A percentile compares a stretch with the other conserved stretches of the same genome.
phyloP scores from a whole-genome alignment of 2,888 invertebrate genomes.

The Eumerus sabulonum region DNA sequence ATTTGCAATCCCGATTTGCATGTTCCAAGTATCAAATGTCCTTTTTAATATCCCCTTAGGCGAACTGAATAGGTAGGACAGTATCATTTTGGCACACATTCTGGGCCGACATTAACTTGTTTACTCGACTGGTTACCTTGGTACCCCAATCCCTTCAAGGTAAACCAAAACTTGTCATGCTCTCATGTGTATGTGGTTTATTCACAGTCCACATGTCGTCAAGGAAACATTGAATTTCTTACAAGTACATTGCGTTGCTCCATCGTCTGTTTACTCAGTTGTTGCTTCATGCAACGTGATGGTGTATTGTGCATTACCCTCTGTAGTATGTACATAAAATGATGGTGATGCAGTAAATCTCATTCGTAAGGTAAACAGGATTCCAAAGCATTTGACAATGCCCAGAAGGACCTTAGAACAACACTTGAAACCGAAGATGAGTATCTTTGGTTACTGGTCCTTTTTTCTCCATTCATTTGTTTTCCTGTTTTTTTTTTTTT shows the following conservation, averaged over 20 bases:
- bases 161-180: slow-evolving; percentile 2
- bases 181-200: too few species aligned
- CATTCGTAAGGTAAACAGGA: slow-evolving; percentile 58
- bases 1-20: slow-evolving; percentile 16
- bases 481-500: slow-evolving; percentile 7
- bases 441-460: slow-evolving; percentile 36
- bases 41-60: slow-evolving; percentile 16
- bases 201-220: slow-evolving; percentile 3
- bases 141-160: neutral
- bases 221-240: neutral
- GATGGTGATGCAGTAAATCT: slow-evolving; percentile 24
- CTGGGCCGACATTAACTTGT: slow-evolving; percentile 1
- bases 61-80: slow-evolving; percentile 40
- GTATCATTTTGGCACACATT: slow-evolving; percentile 36
- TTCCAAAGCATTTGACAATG: slow-evolving; percentile 13
- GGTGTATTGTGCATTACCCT: slow-evolving; percentile 13
- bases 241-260: neutral
- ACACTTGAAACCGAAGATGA: slow-evolving; percentile 61
- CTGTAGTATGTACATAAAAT: neutral
- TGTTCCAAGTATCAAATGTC: too few species aligned
- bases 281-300: slow-evolving; percentile 48
- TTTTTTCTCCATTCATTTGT: slow-evolving; percentile 23
- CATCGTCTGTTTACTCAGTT: slow-evolving; percentile 52
- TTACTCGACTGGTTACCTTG: slow-evolving; percentile 22
- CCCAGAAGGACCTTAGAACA: slow-evolving; percentile 29